These are phyloP conservation scores for Pitta sordida DNA, from an alignment of 2,113 vertebrate species.

Conservation along the genomic window DNA sequence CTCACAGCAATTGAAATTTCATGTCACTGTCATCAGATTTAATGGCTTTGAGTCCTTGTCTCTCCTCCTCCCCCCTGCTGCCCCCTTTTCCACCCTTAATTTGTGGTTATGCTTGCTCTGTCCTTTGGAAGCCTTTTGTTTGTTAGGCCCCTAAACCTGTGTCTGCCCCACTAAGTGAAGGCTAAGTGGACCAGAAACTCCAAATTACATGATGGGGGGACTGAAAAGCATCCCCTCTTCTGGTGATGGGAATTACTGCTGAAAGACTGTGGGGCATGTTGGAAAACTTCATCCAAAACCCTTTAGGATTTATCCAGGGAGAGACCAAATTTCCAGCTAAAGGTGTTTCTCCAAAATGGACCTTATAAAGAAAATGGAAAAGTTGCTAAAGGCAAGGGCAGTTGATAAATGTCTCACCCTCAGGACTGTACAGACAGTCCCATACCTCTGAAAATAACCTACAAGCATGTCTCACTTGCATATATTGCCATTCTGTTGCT, in stretches of 20 bases:
- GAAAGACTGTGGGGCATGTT: background rate
- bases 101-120: constrained; percentile 7
- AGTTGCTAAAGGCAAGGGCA: background rate
- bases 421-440: background rate
- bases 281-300: background rate
- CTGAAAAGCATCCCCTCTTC: background rate
- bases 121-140: background rate
- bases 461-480: background rate
- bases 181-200: background rate
- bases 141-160: background rate
- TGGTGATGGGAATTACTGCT: background rate
- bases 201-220: background rate
- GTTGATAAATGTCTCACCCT: background rate
- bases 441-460: background rate
- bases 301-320: background rate
- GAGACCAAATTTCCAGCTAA: background rate
- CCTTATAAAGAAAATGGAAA: background rate
- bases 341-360: background rate
- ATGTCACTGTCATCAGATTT: background rate
- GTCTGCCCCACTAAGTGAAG: background rate
- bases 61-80: background rate
- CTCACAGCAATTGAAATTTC: background rate
- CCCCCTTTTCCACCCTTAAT: background rate
- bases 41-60: background rate
- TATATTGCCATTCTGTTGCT: background rate